Evolutionary conservation across 1,140 invertebrate genomes (phyloP), one percentile per base, ranked within the genome.

Genomic region (Cotesia typhae): DNA sequence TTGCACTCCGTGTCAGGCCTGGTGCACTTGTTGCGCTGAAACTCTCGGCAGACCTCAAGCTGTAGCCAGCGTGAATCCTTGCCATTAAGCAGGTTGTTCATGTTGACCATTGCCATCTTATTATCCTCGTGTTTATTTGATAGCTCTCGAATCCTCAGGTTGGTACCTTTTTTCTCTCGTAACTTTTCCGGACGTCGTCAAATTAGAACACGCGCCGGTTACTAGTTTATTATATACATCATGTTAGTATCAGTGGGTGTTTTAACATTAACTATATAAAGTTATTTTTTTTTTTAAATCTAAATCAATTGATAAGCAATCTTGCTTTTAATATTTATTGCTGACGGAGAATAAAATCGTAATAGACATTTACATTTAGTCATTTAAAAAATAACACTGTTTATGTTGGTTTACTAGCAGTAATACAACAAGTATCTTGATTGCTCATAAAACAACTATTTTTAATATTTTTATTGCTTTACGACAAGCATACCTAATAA

Each of bases 61-160:
- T 99, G 98, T 75, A 99, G 91, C 98, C 98, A 99, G 83, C 98
- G 93, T 74, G 98, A 99, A 90, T 99, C 98, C 89, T 99, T 99
- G 80, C 96, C 96, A 89, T 98, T 97, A 75, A 97, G 90, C 82
- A 98, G 91, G 90, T 95, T 97, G 90, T 96, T 96, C 92, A 98
- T 96, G 91, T 96, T 97, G 84, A 97, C 95, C 94, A 97, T 96
- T 87, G 94, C 94, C 94, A 95, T 94, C 77, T 81, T 80, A 74
- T 71, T 74, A 60, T 74, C 72, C 12, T 66, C 71, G 63, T 67
- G 35, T 59, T 63, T 70, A 63, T 66, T 53, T 37, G 47, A 55
- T 67, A 63, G 51, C 53, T 63, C 28, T 55, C 28, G 17, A 67
- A 60, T 67, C 67, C 67, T 73, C 47, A 36, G 38, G 37, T 75